Evolutionary conservation across 1,140 invertebrate genomes (phyloP).

Genomic region (Drosophila azteca): DNA sequence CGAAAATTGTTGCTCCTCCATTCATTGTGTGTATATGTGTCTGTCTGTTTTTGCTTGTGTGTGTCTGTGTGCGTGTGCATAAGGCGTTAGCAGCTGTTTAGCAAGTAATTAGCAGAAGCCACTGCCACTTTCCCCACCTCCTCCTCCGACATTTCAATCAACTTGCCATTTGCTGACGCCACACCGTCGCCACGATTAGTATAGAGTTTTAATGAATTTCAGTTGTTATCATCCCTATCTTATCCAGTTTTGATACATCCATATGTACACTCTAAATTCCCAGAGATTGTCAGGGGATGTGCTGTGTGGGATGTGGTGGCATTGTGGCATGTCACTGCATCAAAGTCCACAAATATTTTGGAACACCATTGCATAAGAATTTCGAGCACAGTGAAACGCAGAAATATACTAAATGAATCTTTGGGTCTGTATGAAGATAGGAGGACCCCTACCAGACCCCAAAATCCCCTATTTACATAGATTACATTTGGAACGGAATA

Average conservation of each 20-base stretch:
- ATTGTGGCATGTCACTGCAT: slow-evolving; percentile 11
- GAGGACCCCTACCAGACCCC: no score
- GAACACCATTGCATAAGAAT: slow-evolving; percentile 27
- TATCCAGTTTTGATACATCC: slow-evolving; percentile 36
- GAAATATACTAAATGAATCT: no score
- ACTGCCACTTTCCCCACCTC: background rate
- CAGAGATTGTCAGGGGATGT: no score
- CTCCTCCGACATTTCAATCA: slow-evolving; percentile 33
- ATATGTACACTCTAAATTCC: slow-evolving; percentile 6
- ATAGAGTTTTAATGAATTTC: slow-evolving; percentile 6
- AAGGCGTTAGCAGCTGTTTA: slow-evolving; percentile 56
- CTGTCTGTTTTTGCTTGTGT: background rate
- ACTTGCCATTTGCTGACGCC: slow-evolving; percentile 11
- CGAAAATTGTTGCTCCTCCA: slow-evolving; percentile 23
- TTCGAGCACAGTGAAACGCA: background rate
- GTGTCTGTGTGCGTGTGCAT: slow-evolving; percentile 8
- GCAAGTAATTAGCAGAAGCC: slow-evolving; percentile 41
- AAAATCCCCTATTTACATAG: no score
- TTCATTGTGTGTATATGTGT: slow-evolving; percentile 10
- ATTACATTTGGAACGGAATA: no score
- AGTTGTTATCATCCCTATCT: slow-evolving; percentile 29
- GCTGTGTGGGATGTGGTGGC: no score
- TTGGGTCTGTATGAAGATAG: no score
- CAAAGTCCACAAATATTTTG: slow-evolving; percentile 1
- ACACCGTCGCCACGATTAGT: background rate